Base-by-base conservation (phyloP, 1,140 invertebrate species). In the Pseudomyrmex dendroicus region DNA sequence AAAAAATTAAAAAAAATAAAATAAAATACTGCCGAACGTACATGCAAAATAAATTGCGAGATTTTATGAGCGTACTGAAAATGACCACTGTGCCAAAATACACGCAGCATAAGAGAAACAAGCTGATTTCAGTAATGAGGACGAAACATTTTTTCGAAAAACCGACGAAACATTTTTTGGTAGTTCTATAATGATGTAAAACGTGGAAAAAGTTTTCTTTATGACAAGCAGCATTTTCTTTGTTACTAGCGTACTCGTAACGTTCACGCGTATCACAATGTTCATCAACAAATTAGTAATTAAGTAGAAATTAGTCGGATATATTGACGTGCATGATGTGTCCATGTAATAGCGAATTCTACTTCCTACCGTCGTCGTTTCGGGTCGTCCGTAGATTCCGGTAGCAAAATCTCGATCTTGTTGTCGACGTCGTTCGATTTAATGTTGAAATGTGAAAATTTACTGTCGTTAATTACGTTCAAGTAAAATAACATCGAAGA, bases 321-420 rank as follows among this genome's bases (percentile, higher is more conserved):
- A 78, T 46, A 46, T 80, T 70, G 20, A 59, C 54, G 66, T 70
- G 67, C 22, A 70, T 70, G 20, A 70, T 50, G 52, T 80, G 76
- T 80, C 76, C 66, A 72, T 72, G 20, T 80, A 61, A 61, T 80
- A 72, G 12, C 54, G 57, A 72, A 80, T 72, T 25, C 44, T 48
- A 78, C 64, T 77, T 67, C 73, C 73, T 78, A 46, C 66, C 44
- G 52, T 52, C 35, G 35, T 67, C 35, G 35, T 67, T 25, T 61
- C 66, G 66, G 56, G n/a, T 72, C 66, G 44, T 80, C 54, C 8
- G 76, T 80, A 80, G 76, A 70, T 46, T 48, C 48, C 76, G 54
- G 66, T 70, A 80, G 76, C 35, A 80, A 70, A 20, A 61, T 80
- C 54, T 50, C 76, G 66, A 80, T 80, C 76, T 72, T 80, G 76